Base-by-base conservation (phyloP, 1,140 invertebrate genomes). In the Formica exsecta region DNA sequence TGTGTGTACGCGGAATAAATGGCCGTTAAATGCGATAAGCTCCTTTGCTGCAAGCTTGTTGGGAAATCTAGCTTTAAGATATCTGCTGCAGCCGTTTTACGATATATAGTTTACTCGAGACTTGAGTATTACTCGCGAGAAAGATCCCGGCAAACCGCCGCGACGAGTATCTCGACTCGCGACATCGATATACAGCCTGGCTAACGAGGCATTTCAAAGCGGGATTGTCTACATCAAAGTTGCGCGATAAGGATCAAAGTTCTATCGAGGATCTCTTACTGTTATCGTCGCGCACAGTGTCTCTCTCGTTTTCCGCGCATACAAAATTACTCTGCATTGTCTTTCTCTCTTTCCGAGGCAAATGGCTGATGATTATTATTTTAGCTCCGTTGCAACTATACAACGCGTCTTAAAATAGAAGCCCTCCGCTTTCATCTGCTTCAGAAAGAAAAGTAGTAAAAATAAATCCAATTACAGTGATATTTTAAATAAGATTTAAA, bases 181-280 rank as follows among this genome's bases (percentile, higher is more conserved):
- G 79, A 83, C 79, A 74, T 83, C 79, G 79, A 83, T 83, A 74
- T 36, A 74, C 79, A 41, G 38, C 25, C 62, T 38, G 68, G 38
- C 68, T 83, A 83, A 83, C 79, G 79, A 83, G 79, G 68, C 79
- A 62, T 74, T 83, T 83, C 79, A 83, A 83, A 73, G 79, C 68
- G 29, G 68, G 79, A 83, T 83, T 83, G 79, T 83, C 79, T 83
- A 74, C 79, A 48, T 73, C 79, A 83, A 83, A 83, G 79, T 83
- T 73, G 79, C 68, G 36, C 19, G 79, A 83, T 83, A 83, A 83
- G 79, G 79, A 83, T 83, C 79, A 83, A 83, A 83, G 79, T 83
- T 83, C 68, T 83, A 83, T 83, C 79, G 79, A 48, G 79, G 44
- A 61, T 74, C 79, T 25, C 54, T 51, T 44, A 32, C 36, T 25